Conservation (phyloP, 2,113 vertebrate genomes). For the Pterocles burchelli region DNA sequence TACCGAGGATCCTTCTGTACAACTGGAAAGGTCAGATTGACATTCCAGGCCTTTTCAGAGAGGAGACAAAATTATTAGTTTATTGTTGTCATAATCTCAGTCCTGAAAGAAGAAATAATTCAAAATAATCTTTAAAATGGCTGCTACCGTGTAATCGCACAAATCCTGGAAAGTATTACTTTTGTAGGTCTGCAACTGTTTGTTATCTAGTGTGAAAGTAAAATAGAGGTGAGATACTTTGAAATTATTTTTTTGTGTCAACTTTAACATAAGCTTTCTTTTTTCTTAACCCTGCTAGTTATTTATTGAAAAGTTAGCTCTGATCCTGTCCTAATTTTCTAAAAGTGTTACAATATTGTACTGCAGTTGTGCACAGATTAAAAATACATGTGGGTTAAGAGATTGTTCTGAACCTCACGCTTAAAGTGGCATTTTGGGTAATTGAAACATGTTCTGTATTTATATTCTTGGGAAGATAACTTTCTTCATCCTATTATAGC, state of each 20-base stretch:
- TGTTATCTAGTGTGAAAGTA: background rate
- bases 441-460: background rate
- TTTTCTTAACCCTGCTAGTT: background rate
- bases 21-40: conserved; percentile 9
- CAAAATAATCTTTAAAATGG: background rate
- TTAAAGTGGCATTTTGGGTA: background rate
- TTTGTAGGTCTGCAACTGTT: background rate
- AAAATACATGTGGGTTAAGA: conserved; percentile 1
- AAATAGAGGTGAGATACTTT: background rate
- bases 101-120: background rate
- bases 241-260: background rate
- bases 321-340: background rate
- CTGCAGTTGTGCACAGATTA: background rate
- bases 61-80: background rate
- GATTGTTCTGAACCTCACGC: background rate
- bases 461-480: background rate
- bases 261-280: background rate
- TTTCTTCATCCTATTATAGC: background rate
- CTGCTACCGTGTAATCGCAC: background rate
- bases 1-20: background rate
- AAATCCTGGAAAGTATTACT: background rate
- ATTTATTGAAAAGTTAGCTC: background rate
- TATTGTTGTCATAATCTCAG: background rate
- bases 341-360: background rate
- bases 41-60: background rate